Evolutionary conservation across 1,140 invertebrate genomes (phyloP).

Genomic region (Sarcophaga bullata): DNA sequence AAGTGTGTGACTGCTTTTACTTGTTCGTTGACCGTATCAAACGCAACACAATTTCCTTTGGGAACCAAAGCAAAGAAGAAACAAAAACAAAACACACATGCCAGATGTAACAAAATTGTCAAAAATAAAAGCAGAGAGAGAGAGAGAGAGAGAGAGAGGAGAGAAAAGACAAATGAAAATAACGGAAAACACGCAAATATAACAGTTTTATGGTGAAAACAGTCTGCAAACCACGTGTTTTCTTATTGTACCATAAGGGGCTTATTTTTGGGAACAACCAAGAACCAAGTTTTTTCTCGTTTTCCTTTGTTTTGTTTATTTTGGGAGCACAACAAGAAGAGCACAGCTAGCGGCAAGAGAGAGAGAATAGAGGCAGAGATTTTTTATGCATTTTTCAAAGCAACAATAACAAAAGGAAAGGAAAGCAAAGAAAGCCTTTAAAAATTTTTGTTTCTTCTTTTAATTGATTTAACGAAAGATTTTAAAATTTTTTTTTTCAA

Average conservation of each 20-base stretch:
- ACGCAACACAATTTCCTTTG: not conserved
- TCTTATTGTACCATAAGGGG: not conserved
- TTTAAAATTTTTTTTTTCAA: too few relatives aligned
- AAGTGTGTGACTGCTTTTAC: not conserved
- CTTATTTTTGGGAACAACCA: too few relatives aligned
- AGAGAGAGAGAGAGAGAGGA: not conserved
- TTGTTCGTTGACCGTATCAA: constrained; percentile 11
- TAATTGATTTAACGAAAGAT: too few relatives aligned
- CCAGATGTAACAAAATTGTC: not conserved
- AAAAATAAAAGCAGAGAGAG: not conserved
- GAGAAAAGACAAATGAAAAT: not conserved
- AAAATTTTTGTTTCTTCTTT: too few relatives aligned
- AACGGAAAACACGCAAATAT: not conserved
- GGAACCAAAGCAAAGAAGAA: not conserved
- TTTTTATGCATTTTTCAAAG: too few relatives aligned
- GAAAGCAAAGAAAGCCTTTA: too few relatives aligned
- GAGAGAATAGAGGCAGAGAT: not conserved
- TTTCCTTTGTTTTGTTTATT: not conserved
- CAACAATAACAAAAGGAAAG: too few relatives aligned
- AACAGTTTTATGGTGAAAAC: not conserved
- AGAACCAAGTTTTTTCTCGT: too few relatives aligned
- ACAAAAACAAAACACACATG: not conserved
- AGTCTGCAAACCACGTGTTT: constrained; percentile 22
- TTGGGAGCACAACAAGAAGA: not conserved
- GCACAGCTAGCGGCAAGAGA: not conserved